phyloP scores from a whole-genome alignment of 2,888 invertebrate species.

The Hemicrepidius hirtus region DNA sequence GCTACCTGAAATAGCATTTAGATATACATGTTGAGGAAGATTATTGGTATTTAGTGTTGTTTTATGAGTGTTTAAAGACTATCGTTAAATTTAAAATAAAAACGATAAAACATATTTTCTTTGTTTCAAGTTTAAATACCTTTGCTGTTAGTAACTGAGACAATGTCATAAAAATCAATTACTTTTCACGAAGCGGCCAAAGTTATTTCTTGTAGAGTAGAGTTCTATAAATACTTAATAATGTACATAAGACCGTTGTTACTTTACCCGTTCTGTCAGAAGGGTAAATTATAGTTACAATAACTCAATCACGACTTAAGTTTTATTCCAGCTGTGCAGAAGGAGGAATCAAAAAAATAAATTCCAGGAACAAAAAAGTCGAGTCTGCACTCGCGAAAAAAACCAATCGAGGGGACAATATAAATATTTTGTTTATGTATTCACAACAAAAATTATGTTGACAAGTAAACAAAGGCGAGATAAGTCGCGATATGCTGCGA shows the following conservation, averaged over 20 bases:
- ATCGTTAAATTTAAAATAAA: no score
- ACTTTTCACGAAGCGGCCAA: background rate
- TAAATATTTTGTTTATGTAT: conserved; percentile 74
- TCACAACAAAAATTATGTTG: conserved; percentile 73
- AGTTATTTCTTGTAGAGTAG: conserved; percentile 12
- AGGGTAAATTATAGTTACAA: conserved; percentile 64
- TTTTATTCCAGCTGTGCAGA: conserved; percentile 65
- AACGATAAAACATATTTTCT: no score
- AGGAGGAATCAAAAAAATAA: conserved; percentile 67
- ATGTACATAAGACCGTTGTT: conserved; percentile 45
- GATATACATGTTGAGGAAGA: no score
- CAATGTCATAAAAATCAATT: background rate
- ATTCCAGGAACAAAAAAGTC: conserved; percentile 69
- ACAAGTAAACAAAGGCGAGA: conserved; percentile 73
- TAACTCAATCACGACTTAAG: conserved; percentile 72
- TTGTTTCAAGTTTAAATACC: no score
- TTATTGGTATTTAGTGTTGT: no score
- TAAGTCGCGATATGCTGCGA: conserved; percentile 72
- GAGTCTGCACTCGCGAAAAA: conserved; percentile 66
- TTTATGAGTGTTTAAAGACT: no score
- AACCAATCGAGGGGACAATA: conserved; percentile 72
- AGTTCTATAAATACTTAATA: conserved; percentile 36
- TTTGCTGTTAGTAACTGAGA: background rate
- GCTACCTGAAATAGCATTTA: no score
- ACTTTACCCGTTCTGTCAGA: conserved; percentile 45